These are phyloP conservation scores for Hystrix cristata DNA, from an alignment of 2,113 vertebrate genomes.

Conservation along the genomic window DNA sequence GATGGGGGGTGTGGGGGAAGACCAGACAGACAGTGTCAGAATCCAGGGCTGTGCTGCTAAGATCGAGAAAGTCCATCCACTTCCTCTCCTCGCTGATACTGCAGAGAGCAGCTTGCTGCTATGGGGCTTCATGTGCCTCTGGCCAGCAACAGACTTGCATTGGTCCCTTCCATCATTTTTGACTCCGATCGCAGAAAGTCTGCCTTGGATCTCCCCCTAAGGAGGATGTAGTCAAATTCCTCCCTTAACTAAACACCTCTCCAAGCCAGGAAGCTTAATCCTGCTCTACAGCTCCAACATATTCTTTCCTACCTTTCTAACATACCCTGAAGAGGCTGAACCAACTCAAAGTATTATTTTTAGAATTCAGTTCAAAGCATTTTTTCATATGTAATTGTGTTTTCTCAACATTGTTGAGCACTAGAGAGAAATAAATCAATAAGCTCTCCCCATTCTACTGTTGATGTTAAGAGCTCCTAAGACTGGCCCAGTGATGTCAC, in stretches of 20 bases:
- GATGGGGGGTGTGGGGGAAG: neutral
- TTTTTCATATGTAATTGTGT: neutral
- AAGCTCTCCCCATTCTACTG: neutral
- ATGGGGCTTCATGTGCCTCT: neutral
- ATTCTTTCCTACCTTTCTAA: neutral
- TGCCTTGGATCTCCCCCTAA: neutral
- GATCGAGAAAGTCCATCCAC: neutral
- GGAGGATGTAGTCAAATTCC: neutral
- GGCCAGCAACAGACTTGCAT: neutral
- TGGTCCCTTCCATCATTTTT: neutral
- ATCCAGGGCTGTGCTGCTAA: neutral
- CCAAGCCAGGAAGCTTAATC: neutral
- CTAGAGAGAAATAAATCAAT: neutral
- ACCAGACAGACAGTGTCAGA: neutral
- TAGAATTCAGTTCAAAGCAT: constrained; percentile 14
- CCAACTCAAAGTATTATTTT: constrained; percentile 7
- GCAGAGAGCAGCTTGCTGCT: neutral
- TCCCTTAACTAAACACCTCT: constrained; percentile 1
- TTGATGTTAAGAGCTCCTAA: neutral
- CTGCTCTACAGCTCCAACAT: neutral
- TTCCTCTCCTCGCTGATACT: neutral
- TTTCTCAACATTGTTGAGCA: neutral
- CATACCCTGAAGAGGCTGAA: neutral
- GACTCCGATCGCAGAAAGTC: neutral
- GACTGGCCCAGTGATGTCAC: neutral